Percentiles rank a stretch among this genome's conserved stretches.
Evolutionary conservation across 2,113 vertebrate genomes (phyloP).

Genomic region (Pristiophorus japonicus): DNA sequence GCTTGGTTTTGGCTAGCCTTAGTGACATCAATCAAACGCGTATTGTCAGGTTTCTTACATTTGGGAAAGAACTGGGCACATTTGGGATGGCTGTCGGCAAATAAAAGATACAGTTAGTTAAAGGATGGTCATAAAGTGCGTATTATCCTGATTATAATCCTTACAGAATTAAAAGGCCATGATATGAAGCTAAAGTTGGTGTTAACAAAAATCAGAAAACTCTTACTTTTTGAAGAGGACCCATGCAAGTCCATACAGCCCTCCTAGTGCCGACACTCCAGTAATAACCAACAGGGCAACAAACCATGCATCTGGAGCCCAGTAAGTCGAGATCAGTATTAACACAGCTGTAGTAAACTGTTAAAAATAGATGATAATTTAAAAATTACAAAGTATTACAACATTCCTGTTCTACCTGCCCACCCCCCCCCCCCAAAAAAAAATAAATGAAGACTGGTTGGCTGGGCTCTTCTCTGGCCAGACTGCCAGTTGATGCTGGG

Average conservation of each 20-base stretch:
- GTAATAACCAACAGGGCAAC: slow-evolving; percentile 40
- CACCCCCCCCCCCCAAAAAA: too few relatives aligned
- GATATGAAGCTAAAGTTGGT: background rate
- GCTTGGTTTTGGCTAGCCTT: background rate
- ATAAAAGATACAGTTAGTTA: background rate
- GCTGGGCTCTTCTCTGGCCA: background rate
- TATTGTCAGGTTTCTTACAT: slow-evolving; percentile 37
- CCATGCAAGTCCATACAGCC: slow-evolving; percentile 34
- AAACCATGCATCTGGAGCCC: slow-evolving; percentile 39
- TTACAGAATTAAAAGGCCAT: too few relatives aligned
- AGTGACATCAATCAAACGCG: background rate
- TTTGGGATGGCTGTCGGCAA: slow-evolving; percentile 40
- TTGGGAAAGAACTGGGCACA: slow-evolving; percentile 44
- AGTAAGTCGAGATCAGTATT: slow-evolving; percentile 43
- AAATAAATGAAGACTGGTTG: background rate
- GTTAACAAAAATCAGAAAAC: background rate
- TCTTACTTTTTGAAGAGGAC: slow-evolving; percentile 43
- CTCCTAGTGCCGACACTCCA: slow-evolving; percentile 36
- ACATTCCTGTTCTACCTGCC: background rate
- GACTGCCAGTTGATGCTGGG: too few relatives aligned
- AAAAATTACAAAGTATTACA: background rate
- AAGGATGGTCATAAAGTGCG: background rate
- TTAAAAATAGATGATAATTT: slow-evolving; percentile 33
- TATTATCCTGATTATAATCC: background rate
- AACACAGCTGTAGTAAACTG: slow-evolving; percentile 42